Conservation (phyloP, 2,797 vertebrate species). For the Xiphorhynchus erythropygius region DNA sequence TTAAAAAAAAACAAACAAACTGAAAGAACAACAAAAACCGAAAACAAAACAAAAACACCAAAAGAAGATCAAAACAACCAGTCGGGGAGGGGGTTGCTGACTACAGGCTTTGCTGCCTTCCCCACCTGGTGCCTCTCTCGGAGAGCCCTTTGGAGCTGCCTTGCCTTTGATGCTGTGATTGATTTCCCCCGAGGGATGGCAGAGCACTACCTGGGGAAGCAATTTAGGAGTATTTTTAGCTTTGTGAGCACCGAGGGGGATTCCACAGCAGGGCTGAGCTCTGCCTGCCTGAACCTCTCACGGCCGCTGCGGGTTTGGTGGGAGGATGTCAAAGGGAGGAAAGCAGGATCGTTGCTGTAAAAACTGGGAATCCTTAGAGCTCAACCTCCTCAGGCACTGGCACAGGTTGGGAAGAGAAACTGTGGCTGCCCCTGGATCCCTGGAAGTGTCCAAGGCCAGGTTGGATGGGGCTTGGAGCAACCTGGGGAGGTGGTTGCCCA, state of each 20-base stretch:
- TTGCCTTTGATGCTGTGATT: slow-evolving; percentile 73
- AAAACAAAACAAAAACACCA: no score
- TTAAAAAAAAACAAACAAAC: background rate
- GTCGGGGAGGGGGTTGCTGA: background rate
- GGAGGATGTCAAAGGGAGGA: background rate
- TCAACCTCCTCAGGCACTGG: background rate
- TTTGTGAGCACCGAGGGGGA: background rate
- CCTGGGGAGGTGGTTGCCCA: no score
- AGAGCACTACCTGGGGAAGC: slow-evolving; percentile 64
- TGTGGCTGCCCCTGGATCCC: background rate
- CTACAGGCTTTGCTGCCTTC: background rate
- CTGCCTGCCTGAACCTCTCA: background rate
- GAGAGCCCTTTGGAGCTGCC: slow-evolving; percentile 57
- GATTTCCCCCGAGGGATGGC: slow-evolving; percentile 62
- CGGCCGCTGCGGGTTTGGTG: background rate
- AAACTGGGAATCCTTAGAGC: background rate
- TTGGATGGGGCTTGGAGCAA: fast-evolving
- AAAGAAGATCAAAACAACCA: background rate
- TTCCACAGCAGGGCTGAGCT: background rate
- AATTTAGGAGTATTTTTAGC: slow-evolving; percentile 67
- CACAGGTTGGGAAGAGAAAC: background rate
- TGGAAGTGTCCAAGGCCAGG: background rate
- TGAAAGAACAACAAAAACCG: no score
- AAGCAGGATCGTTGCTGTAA: background rate
- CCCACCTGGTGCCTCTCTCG: background rate